Evolutionary conservation across 2,113 vertebrate species (phyloP).

Genomic region (Passer montanus): DNA sequence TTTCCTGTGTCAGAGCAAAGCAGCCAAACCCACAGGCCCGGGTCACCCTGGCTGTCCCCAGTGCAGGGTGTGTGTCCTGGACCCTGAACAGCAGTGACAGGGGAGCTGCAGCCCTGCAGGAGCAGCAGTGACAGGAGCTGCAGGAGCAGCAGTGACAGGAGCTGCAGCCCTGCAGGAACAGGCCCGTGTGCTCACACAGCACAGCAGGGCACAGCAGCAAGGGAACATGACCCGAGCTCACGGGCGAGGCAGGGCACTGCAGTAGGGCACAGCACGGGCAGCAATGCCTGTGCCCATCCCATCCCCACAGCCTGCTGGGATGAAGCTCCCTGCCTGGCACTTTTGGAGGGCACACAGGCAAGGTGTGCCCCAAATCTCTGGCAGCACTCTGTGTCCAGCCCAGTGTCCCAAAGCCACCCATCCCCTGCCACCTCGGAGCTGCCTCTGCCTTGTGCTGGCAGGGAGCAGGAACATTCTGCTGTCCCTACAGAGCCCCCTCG

Average conservation of each 20-base stretch:
- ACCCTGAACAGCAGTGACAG: too few species aligned
- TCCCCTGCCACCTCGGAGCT: rapidly evolving
- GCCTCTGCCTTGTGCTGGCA: neutral
- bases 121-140: too few species aligned
- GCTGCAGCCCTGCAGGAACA: neutral
- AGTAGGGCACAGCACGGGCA: neutral
- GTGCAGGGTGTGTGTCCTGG: rapidly evolving
- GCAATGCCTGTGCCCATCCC: neutral
- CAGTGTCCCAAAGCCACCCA: neutral
- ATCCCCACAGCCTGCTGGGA: rapidly evolving
- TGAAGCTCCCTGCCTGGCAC: neutral
- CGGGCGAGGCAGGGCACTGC: rapidly evolving
- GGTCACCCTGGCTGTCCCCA: neutral
- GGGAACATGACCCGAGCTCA: neutral
- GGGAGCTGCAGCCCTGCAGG: too few species aligned
- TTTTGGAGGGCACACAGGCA: rapidly evolving
- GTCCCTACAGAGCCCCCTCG: neutral
- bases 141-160: too few species aligned
- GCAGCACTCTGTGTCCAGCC: rapidly evolving
- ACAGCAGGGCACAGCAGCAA: neutral
- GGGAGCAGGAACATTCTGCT: neutral
- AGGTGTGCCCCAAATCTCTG: rapidly evolving
- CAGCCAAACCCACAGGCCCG: rapidly evolving
- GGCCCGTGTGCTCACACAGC: neutral
- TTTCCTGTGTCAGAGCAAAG: neutral